phyloP scores from a whole-genome alignment of 37 sponge, comb jelly and placozoan species.

The Bolinopsis microptera region DNA sequence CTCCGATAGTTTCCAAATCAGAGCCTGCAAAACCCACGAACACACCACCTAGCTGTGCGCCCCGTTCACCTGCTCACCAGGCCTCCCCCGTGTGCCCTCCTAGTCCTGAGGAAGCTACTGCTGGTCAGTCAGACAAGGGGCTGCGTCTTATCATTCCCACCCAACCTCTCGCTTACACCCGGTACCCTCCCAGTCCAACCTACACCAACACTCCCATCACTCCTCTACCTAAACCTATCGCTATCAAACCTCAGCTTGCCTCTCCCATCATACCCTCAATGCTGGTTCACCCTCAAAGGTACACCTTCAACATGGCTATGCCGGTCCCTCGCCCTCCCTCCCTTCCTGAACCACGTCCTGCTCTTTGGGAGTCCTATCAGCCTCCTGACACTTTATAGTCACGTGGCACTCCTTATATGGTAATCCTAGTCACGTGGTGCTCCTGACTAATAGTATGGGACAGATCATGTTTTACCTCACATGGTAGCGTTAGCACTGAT shows the following conservation, averaged over 20 bases:
- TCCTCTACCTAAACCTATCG: conserved; percentile 3
- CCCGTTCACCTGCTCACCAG: not conserved
- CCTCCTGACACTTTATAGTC: not conserved
- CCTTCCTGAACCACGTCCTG: not conserved
- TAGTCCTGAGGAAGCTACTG: not conserved
- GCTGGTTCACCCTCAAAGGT: conserved; percentile 23
- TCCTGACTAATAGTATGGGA: too few species aligned
- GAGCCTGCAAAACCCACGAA: not conserved
- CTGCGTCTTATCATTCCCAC: not conserved
- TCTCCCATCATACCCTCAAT: conserved; percentile 1
- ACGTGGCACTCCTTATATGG: not conserved
- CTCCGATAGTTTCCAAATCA: not conserved
- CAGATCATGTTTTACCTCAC: too few species aligned
- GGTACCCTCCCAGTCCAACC: conserved; percentile 20
- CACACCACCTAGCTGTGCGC: not conserved
- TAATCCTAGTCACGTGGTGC: not conserved
- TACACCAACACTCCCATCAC: not conserved
- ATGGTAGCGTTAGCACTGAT: too few species aligned
- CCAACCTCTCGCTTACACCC: not conserved
- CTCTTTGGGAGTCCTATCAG: conserved; percentile 32
- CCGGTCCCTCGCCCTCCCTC: not conserved
- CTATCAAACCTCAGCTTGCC: conserved; percentile 5
- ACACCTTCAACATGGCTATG: not conserved
- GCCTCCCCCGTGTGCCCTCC: not conserved
- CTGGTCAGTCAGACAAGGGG: not conserved